A percentile compares a stretch with the other conserved stretches of the same genome.
Conservation (phyloP, 2,888 invertebrate species). For the Nomada fucata region DNA sequence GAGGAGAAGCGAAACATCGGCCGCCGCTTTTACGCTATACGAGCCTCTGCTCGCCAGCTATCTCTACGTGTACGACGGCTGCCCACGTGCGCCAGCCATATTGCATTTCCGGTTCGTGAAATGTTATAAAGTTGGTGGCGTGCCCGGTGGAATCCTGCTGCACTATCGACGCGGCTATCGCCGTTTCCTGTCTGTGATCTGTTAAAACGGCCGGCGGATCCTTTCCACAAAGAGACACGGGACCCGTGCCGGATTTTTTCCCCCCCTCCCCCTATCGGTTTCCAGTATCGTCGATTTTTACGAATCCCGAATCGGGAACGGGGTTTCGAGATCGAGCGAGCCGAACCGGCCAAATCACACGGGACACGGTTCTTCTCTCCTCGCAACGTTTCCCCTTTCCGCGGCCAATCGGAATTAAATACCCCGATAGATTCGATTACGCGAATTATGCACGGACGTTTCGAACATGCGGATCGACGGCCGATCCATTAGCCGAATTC, state of each 20-base stretch:
- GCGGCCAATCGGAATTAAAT: constrained; percentile 47
- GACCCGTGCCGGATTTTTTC: constrained; percentile 33
- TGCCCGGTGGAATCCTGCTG: constrained; percentile 58
- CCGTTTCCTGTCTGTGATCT: constrained; percentile 78
- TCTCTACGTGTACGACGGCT: constrained; percentile 43
- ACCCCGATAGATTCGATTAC: constrained; percentile 69
- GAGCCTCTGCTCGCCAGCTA: constrained; percentile 23
- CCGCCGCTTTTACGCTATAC: constrained; percentile 71
- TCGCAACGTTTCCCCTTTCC: background rate
- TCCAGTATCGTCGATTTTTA: constrained; percentile 40
- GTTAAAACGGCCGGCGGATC: constrained; percentile 36
- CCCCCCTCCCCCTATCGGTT: constrained; percentile 10
- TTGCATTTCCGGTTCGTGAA: constrained; percentile 76
- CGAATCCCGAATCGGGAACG: background rate
- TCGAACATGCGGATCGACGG: constrained; percentile 57
- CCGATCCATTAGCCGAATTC: constrained; percentile 66
- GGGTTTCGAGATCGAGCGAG: constrained; percentile 19
- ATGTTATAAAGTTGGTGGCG: constrained; percentile 70
- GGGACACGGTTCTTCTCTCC: constrained; percentile 1
- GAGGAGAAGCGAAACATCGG: constrained; percentile 70
- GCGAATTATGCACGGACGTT: constrained; percentile 73
- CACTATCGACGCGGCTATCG: constrained; percentile 66
- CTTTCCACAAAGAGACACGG: constrained; percentile 16
- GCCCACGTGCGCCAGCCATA: constrained; percentile 70
- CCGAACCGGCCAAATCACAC: background rate